Percentiles rank a stretch among this genome's conserved stretches.
phyloP scores from a whole-genome alignment of 2,797 vertebrate genomes.

The Poliocrania exsul region DNA sequence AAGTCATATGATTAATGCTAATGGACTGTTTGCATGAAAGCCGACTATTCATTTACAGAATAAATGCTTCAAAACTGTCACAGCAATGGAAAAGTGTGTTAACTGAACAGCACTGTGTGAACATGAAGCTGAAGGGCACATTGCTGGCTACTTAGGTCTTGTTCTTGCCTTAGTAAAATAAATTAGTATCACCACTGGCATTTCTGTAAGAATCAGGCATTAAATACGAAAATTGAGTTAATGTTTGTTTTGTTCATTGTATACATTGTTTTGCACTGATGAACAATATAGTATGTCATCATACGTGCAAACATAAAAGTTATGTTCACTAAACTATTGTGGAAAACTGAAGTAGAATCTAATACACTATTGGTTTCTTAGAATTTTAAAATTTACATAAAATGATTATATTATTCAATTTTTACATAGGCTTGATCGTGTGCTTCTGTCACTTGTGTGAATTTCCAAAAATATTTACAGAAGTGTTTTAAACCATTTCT shows the following conservation, averaged over 20 bases:
- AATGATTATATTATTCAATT: background rate
- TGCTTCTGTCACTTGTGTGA: background rate
- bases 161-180: background rate
- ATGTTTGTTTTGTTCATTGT: background rate
- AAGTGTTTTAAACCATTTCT: background rate
- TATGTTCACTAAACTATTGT: background rate
- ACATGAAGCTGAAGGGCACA: background rate
- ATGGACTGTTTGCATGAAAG: slow-evolving; percentile 40
- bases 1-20: slow-evolving; percentile 38
- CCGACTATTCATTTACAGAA: slow-evolving; percentile 33
- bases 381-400: background rate
- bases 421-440: background rate
- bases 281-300: background rate
- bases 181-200: background rate
- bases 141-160: slow-evolving; percentile 10
- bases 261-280: background rate
- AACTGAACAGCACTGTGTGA: background rate
- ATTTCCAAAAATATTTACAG: background rate
- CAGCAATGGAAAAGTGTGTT: slow-evolving; percentile 8
- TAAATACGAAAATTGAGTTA: background rate
- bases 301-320: background rate
- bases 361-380: background rate
- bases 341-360: background rate
- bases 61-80: slow-evolving; percentile 38
- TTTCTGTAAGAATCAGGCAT: background rate